phyloP scores from a whole-genome alignment of 2,113 vertebrate genomes.

The Chrysochloris asiatica region DNA sequence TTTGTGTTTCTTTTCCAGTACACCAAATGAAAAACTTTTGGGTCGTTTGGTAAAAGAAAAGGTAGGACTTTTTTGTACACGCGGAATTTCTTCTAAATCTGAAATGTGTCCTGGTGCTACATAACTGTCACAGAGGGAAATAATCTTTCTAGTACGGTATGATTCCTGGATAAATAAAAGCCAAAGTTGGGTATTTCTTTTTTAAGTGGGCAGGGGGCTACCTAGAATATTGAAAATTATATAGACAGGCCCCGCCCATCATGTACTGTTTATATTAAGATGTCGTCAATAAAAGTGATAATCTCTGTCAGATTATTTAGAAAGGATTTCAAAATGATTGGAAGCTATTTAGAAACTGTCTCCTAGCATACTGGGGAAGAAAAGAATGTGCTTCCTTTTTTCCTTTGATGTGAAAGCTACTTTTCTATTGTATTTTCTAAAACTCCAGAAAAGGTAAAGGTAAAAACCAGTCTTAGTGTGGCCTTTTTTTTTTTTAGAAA shows the following conservation, averaged over 20 bases:
- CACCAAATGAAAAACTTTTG: slow-evolving; percentile 97
- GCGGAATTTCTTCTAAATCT: slow-evolving; percentile 44
- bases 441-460: not conserved
- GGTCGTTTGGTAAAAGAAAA: slow-evolving; percentile 98
- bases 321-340: not conserved
- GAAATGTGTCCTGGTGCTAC: not conserved
- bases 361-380: not conserved
- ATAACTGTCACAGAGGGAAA: not conserved
- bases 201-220: not conserved
- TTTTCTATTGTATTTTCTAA: slow-evolving; percentile 46
- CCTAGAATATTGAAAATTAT: slow-evolving; percentile 20
- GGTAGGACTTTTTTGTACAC: slow-evolving; percentile 84
- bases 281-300: too few species aligned
- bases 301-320: not conserved
- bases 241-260: not conserved
- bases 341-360: slow-evolving; percentile 30
- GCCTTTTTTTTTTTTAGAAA: not conserved
- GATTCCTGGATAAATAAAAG: slow-evolving; percentile 37
- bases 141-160: not conserved
- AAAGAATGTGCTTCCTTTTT: slow-evolving; percentile 8
- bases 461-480: not conserved
- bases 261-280: not conserved
- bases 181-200: not conserved
- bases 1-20: slow-evolving; percentile 86
- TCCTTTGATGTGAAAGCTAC: not conserved